Conservation (phyloP, 2,888 invertebrate genomes). For the Pollenia labialis region DNA sequence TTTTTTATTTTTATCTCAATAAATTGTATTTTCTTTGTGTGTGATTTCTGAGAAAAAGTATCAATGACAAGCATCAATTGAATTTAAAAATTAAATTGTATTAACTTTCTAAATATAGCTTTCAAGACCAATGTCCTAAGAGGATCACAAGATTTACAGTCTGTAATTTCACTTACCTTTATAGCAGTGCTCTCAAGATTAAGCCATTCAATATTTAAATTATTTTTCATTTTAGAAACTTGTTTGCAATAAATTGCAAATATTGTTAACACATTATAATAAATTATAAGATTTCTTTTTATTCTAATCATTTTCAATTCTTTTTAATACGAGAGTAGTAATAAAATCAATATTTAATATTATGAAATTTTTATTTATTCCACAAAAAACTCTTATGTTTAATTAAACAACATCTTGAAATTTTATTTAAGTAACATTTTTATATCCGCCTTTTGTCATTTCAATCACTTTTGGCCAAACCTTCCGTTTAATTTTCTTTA, state of each 20-base stretch:
- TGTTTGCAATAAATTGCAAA: neutral
- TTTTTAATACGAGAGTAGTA: neutral
- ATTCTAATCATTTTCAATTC: neutral
- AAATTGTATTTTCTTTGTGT: neutral
- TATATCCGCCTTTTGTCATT: conserved; percentile 22
- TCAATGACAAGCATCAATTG: neutral
- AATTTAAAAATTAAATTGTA: neutral
- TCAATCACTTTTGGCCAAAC: neutral
- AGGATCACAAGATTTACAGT: too few species aligned
- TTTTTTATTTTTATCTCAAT: neutral
- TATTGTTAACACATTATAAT: neutral
- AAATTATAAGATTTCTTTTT: too few species aligned
- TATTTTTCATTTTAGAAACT: conserved; percentile 2
- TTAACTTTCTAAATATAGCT: neutral
- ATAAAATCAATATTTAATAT: too few species aligned
- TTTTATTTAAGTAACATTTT: neutral
- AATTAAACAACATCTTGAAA: neutral
- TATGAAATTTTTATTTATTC: neutral
- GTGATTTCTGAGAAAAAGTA: neutral
- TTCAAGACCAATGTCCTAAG: neutral
- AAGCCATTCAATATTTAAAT: neutral
- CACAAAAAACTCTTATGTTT: neutral
- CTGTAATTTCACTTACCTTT: neutral
- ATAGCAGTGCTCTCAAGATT: neutral
- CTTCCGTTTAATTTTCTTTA: conserved; percentile 27